Evolutionary conservation across 2,113 vertebrate species (phyloP), one percentile per base, ranked within the genome.

Genomic region (Nyctibius bracteatus): DNA sequence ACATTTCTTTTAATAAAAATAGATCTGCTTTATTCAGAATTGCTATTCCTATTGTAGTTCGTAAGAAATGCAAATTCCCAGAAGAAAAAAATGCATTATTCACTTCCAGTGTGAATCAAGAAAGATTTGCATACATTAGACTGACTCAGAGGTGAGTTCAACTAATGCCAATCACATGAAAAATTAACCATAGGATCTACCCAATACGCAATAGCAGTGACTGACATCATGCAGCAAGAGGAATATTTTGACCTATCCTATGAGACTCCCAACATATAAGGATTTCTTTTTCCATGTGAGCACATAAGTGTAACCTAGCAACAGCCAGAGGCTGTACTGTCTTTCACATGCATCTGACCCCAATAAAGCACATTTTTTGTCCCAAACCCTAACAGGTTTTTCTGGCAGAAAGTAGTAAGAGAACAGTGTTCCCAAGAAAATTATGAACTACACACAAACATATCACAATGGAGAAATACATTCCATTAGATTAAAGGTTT

Each of bases 11-110:
- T 67, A 71, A 88, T 95, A 90, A 90, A 80, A 93, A 88, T 62
- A 91, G 92, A 84, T 43, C 46, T 39, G 54, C 74, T 96, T 88
- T 79, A 83, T 93, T 91, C 85, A 61, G 57, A 96, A 91, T 46
- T 46, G 82, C 78, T 58, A 21, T 84, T 92, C 57, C 77, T 68
- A 61, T 39, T 72, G 81, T 80, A 84, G 80, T 49, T 95, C 1
- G 0, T 89, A 92, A 86, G 81, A 84, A 89, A 92, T 94, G 91
- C 70, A 94, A 82, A 90, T 93, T 79, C 83, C 86, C 73, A n/a
- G 62, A 22, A 92, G n/a, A n/a, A 67, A 72, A 90, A 93, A 93
- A 86, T 41, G 33, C 41, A 86, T 89, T 89, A 89, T 72, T 90
- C 90, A 33, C 70, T 92, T 79, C 25, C 77, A 73, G 33, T 30